Conservation (phyloP, 2,797 vertebrate species). For the Rhinophrynus dorsalis region DNA sequence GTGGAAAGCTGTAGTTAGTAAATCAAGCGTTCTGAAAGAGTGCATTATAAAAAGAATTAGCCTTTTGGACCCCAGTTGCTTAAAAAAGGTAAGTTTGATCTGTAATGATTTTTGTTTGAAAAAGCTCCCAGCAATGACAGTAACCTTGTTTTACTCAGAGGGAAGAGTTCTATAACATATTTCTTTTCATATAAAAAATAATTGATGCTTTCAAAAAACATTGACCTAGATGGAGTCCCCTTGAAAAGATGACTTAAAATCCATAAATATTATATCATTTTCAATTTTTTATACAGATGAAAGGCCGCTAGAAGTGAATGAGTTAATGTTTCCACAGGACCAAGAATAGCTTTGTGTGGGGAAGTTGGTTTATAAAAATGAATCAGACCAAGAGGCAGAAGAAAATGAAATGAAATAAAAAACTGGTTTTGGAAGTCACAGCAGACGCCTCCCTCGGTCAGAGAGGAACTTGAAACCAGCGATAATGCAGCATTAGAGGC, state of each 20-base stretch:
- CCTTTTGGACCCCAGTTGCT: too few species aligned
- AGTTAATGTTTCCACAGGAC: conserved; percentile 29
- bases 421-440: conserved; percentile 48
- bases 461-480: conserved; percentile 46
- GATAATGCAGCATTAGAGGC: conserved; percentile 49
- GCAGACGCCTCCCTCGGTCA: conserved; percentile 49
- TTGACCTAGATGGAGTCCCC: not conserved
- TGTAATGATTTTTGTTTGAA: too few species aligned
- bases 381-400: conserved; percentile 45
- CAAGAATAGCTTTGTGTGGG: conserved; percentile 42
- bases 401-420: conserved; percentile 45
- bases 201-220: too few species aligned
- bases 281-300: not conserved
- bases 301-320: not conserved
- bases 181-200: too few species aligned
- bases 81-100: too few species aligned
- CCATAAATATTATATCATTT: too few species aligned
- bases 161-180: too few species aligned
- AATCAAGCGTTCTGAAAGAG: too few species aligned
- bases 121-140: too few species aligned
- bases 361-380: conserved; percentile 49
- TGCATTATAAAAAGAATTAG: too few species aligned
- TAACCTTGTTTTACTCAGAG: too few species aligned
- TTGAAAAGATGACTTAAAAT: not conserved
- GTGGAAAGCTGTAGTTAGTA: too few species aligned